Conservation (phyloP, 2,888 invertebrate genomes). For the Drosophila seclusa region DNA sequence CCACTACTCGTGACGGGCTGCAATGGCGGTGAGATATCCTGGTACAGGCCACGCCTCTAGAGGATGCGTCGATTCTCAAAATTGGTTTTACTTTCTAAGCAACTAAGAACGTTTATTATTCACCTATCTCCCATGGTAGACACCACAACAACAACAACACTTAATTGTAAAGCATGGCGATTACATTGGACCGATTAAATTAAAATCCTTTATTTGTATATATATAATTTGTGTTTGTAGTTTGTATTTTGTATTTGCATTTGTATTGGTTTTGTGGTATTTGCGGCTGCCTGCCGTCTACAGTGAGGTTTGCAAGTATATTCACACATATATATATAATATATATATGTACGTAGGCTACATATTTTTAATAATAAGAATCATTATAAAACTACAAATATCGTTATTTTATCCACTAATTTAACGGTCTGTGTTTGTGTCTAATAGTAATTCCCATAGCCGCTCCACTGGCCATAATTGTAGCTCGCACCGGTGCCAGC, state of each 20-base stretch:
- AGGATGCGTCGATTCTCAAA: conserved; percentile 12
- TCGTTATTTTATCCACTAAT: conserved; percentile 51
- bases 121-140: background rate
- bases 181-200: conserved; percentile 51
- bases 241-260: conserved; percentile 8
- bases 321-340: conserved; percentile 28
- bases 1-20: conserved; percentile 96
- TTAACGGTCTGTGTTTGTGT: conserved; percentile 47
- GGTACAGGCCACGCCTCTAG: conserved; percentile 90
- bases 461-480: conserved; percentile 87
- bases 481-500: conserved; percentile 77
- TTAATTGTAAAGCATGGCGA: conserved; percentile 22
- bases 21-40: conserved; percentile 93
- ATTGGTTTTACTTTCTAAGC: conserved; percentile 17
- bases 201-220: conserved; percentile 46
- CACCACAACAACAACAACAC: background rate
- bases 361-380: conserved; percentile 38
- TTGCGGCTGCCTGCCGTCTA: conserved; percentile 28
- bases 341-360: conserved; percentile 33
- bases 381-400: conserved; percentile 68
- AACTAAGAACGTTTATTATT: conserved; percentile 10
- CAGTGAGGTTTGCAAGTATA: conserved; percentile 42
- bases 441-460: conserved; percentile 85
- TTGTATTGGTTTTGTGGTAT: conserved; percentile 10
- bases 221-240: conserved; percentile 18